Evolutionary conservation across 2,113 vertebrate genomes (phyloP), one percentile per base, ranked within the genome.

Genomic region (Glaucidium brasilianum): DNA sequence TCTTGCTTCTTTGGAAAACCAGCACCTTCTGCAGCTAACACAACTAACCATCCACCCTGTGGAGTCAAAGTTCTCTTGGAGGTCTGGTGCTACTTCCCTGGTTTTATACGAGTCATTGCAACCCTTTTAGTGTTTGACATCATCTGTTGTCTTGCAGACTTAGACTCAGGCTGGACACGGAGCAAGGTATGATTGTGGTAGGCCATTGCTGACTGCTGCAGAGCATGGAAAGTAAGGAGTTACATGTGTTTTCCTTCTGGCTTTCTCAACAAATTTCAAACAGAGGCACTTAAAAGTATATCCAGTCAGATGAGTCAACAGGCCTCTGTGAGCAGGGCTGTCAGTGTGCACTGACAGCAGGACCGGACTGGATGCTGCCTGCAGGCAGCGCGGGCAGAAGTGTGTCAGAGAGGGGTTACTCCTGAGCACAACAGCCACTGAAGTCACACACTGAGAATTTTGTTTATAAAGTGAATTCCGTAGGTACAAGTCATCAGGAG

Each of bases 391-490:
- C 0, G 2, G 82, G 76, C 79, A 95, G 37, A 29, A 75, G 29
- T n/a, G 37, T 93, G 67, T 92, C 89, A 76, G 64, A 60, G 15
- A 90, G 59, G 55, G 83, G 79, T 94, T 94, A 93, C n/a, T 85
- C 69, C 69, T 81, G 37, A 84, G 52, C 88, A 75, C 77, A 30
- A 19, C 8, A 43, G 37, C 85, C 82, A 39, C 62, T 49, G 43
- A 39, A 63, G 50, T 82, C 92, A 92, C 88, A 92, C 19, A 18
- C 88, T 73, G 89, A 90, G 84, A 63, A 73, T 49, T 94, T 43
- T 94, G 92, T 95, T 96, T 96, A 81, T 82, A 43, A 83, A 95
- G 49, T 58, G 52, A 79, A 85, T 93, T 88, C 88, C 47, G 1
- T 37, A 72, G 83, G 47, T 74, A n/a, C 15, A 59, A 92, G 86